phyloP scores from a whole-genome alignment of 2,797 vertebrate species.

The Erithacus rubecula region DNA sequence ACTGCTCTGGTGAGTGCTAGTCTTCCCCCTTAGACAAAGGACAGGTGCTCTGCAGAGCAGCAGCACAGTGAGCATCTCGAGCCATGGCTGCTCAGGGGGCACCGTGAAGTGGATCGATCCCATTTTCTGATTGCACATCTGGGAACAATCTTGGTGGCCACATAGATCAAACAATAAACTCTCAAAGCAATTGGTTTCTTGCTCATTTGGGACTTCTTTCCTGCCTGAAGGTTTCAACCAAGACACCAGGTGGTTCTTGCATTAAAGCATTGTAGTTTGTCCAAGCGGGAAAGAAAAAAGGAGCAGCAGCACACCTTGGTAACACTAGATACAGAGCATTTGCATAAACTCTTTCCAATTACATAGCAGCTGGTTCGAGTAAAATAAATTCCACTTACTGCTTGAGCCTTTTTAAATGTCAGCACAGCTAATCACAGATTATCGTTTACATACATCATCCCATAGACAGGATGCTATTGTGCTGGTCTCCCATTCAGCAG shows the following conservation, averaged over 20 bases:
- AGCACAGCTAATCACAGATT: constrained; percentile 29
- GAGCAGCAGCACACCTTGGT: constrained; percentile 62
- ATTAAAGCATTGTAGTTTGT: constrained; percentile 65
- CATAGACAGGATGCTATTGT: neutral
- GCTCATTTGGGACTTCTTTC: constrained; percentile 39
- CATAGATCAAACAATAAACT: constrained; percentile 39
- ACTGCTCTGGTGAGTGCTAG: constrained; percentile 37
- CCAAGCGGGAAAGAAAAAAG: constrained; percentile 48
- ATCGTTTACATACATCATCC: constrained; percentile 7
- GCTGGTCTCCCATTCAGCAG: neutral
- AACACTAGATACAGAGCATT: constrained; percentile 60
- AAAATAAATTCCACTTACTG: constrained; percentile 70
- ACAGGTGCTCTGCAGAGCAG: constrained; percentile 28
- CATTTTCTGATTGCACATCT: constrained; percentile 76
- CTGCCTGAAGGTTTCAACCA: constrained; percentile 65
- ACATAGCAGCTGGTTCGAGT: constrained; percentile 49
- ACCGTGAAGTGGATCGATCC: constrained; percentile 68
- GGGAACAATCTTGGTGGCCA: constrained; percentile 63
- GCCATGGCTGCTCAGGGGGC: constrained; percentile 74
- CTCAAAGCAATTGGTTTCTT: constrained; percentile 77
- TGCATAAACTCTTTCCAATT: constrained; percentile 68
- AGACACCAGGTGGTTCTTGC: constrained; percentile 3
- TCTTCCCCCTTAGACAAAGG: neutral
- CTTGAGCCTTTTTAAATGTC: constrained; percentile 51
- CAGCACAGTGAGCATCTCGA: constrained; percentile 64